Evolutionary conservation across 2,113 vertebrate genomes (phyloP).

Genomic region (Numenius arquata): DNA sequence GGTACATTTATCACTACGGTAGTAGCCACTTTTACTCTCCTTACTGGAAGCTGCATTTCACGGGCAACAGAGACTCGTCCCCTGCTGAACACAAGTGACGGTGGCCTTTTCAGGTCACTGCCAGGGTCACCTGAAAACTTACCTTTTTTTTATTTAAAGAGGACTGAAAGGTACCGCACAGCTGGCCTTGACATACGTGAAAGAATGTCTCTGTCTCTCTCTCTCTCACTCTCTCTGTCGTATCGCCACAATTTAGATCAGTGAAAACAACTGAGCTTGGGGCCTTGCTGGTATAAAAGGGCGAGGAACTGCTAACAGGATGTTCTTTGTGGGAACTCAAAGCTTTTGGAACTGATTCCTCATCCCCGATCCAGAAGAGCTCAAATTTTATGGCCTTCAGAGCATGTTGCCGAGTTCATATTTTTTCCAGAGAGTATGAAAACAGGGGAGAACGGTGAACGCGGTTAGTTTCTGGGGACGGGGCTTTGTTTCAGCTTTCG

Average conservation of each 20-base stretch:
- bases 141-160: not conserved
- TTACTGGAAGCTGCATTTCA: not conserved
- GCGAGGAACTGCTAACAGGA: conserved; percentile 26
- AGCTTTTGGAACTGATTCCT: conserved; percentile 46
- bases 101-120: not conserved
- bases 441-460: not conserved
- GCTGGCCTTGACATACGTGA: not conserved
- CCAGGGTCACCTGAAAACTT: not conserved
- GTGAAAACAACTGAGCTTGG: conserved; percentile 22
- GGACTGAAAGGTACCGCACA: not conserved
- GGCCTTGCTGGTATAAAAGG: conserved; percentile 35
- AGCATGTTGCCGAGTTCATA: conserved; percentile 15
- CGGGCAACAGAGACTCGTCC: not conserved
- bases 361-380: conserved; percentile 47
- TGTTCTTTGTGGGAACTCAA: conserved; percentile 44
- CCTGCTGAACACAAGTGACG: not conserved
- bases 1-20: conserved; percentile 32
- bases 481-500: not conserved
- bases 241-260: conserved; percentile 11
- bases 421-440: conserved; percentile 36
- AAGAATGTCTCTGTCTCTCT: not conserved
- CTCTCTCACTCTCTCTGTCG: not conserved
- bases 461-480: conserved; percentile 14
- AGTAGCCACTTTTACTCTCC: not conserved
- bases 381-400: conserved; percentile 55